Base-by-base conservation (phyloP, 2,888 invertebrate species). In the Himalopsyche anomala region DNA sequence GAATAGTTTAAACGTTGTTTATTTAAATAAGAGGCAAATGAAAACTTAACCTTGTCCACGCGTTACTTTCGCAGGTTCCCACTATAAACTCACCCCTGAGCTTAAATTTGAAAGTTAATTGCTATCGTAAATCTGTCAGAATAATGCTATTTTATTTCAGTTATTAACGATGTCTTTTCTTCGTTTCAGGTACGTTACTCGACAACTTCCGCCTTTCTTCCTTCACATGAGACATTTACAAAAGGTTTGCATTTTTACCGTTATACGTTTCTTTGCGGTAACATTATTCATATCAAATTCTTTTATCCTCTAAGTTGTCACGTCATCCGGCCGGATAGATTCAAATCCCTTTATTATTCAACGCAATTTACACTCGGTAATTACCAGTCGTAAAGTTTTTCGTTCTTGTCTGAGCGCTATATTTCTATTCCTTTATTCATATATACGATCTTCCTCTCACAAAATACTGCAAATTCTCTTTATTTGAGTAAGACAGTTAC, bases 381-480 rank as follows among this genome's bases (percentile, higher is more conserved):
- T 85, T 85, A 80, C 74, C 51, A 74, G 51, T 82, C 81, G 19
- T n/a, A 85, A 82, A 82, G 38, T 79, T 51, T 82, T 74, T 54
- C 38, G 45, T 74, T 56, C 69, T 28, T 55, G 42, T 82, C 45
- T 40, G 54, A n/a, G 62, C 56, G 28, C 56, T 28, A 83, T 83
- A 85, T 85, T 85, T 80, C 80, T 80, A 79, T 85, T 85, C 82
- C 82, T 83, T 82, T 81, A 80, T 80, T 19, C 74, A 79, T 83
- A 85, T 80, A 83, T 85, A 82, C 81, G 36, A 82, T 55, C 62
- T 74, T 36, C 38, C 5, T 28, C 38, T 80, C 62, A 17, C n/a
- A 38, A 69, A 69, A 69, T 62, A 45, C 40, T 36, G 38, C 4
- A 40, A 19, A 69, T 62, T 80, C 74, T 38, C 38, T 15, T 36